Evolutionary conservation across 2,797 vertebrate species (phyloP).

Genomic region (Arctocebus calabarensis): DNA sequence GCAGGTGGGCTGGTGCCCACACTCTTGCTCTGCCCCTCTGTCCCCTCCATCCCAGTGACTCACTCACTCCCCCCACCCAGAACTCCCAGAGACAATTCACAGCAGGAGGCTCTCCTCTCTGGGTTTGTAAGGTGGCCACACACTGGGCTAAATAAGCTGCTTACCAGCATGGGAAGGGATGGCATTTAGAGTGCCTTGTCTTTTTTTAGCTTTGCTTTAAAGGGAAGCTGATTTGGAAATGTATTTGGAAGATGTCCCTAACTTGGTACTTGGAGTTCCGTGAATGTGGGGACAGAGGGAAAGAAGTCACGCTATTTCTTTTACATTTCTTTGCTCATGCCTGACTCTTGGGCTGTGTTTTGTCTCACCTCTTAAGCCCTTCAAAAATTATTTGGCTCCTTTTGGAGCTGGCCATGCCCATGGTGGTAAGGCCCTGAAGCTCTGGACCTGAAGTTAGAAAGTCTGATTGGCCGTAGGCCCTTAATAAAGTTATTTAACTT

Average conservation of each 20-base stretch:
- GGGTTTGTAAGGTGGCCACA: slow-evolving; percentile 87
- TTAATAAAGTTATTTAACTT: not conserved
- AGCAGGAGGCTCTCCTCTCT: slow-evolving; percentile 82
- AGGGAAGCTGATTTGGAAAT: slow-evolving; percentile 80
- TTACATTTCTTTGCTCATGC: not conserved
- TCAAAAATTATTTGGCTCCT: not conserved
- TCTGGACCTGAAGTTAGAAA: not conserved
- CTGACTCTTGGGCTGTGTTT: not conserved
- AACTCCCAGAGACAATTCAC: slow-evolving; percentile 83
- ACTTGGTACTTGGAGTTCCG: slow-evolving; percentile 62
- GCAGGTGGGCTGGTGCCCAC: not conserved
- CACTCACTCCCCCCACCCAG: slow-evolving; percentile 67
- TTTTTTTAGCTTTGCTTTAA: slow-evolving; percentile 86
- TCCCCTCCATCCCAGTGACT: slow-evolving; percentile 65
- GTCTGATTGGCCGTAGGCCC: not conserved
- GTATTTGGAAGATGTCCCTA: slow-evolving; percentile 76
- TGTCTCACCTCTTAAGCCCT: not conserved
- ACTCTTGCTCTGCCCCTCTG: not conserved
- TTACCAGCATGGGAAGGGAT: slow-evolving; percentile 87
- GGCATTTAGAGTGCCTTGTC: slow-evolving; percentile 86
- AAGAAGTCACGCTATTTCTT: not conserved
- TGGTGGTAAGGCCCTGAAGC: not conserved
- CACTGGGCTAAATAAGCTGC: slow-evolving; percentile 88
- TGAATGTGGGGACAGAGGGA: not conserved
- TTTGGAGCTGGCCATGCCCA: not conserved